A percentile compares a stretch with the other conserved stretches of the same genome.
Evolutionary conservation across 2,888 invertebrate species (phyloP).

Genomic region (Tetragonisca angustula): DNA sequence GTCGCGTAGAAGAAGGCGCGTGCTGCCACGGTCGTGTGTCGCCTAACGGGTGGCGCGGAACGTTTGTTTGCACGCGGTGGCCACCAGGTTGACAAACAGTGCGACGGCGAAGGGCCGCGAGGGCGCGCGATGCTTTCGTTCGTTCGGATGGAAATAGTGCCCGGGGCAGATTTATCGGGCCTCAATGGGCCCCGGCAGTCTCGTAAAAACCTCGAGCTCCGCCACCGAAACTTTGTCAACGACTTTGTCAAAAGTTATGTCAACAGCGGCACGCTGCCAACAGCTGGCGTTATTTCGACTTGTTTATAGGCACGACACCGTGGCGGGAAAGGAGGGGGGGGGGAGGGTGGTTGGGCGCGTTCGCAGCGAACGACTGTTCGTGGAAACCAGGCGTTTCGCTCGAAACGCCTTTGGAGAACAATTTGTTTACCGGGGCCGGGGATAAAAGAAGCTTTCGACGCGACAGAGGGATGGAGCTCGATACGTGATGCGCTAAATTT

Average conservation of each 20-base stretch:
- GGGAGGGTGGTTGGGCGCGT: slow-evolving; percentile 12
- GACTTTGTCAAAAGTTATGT: slow-evolving; percentile 82
- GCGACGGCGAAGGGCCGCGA: too few species aligned
- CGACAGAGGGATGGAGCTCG: background rate
- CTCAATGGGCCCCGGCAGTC: slow-evolving; percentile 78
- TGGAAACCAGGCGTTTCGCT: slow-evolving; percentile 56
- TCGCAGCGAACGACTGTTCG: slow-evolving; percentile 61
- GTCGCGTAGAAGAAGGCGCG: slow-evolving; percentile 60
- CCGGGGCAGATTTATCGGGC: slow-evolving; percentile 77
- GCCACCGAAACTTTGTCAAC: slow-evolving; percentile 81
- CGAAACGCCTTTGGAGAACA: slow-evolving; percentile 54
- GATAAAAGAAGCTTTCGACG: slow-evolving; percentile 55
- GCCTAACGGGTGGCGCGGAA: slow-evolving; percentile 74
- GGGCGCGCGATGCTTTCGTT: slow-evolving; percentile 71
- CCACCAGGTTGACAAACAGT: slow-evolving; percentile 80
- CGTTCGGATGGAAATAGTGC: slow-evolving; percentile 69
- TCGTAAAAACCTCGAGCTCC: slow-evolving; percentile 76
- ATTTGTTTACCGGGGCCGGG: slow-evolving; percentile 65
- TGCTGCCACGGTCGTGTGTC: slow-evolving; percentile 69
- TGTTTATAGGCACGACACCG: slow-evolving; percentile 76
- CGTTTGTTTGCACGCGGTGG: slow-evolving; percentile 79
- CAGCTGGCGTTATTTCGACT: slow-evolving; percentile 82
- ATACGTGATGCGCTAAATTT: slow-evolving; percentile 49
- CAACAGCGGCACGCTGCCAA: slow-evolving; percentile 80
- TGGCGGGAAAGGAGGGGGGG: background rate